phyloP scores from a whole-genome alignment of 2,888 invertebrate genomes.

The Taphrorychus bicolor region DNA sequence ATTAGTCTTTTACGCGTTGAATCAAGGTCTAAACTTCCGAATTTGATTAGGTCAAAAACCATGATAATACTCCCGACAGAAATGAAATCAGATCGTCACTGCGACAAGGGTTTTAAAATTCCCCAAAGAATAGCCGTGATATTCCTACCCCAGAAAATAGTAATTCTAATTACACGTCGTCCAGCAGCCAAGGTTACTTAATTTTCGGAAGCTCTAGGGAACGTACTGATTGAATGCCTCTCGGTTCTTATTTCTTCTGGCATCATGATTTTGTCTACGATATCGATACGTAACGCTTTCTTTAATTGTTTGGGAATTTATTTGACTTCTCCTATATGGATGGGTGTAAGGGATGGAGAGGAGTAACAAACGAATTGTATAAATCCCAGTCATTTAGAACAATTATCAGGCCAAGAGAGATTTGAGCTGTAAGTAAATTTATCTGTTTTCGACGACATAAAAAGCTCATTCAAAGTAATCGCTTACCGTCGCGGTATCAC shows the following conservation, averaged over 20 bases:
- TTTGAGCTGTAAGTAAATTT: background rate
- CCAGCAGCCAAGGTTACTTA: slow-evolving; percentile 40
- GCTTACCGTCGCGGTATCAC: slow-evolving; percentile 11
- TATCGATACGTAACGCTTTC: slow-evolving; percentile 24
- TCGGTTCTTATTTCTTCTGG: slow-evolving; percentile 35
- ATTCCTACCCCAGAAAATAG: slow-evolving; percentile 38
- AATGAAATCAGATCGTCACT: background rate
- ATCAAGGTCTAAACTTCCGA: background rate
- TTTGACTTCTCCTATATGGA: background rate
- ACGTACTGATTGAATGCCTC: slow-evolving; percentile 38
- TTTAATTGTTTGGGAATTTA: slow-evolving; percentile 13
- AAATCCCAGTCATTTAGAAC: background rate
- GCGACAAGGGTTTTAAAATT: slow-evolving; percentile 24
- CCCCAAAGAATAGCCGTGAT: slow-evolving; percentile 26
- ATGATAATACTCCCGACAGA: background rate
- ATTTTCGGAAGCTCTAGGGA: slow-evolving; percentile 35
- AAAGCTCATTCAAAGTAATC: background rate
- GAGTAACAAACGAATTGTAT: background rate
- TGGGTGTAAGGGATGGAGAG: background rate
- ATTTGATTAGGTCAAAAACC: background rate
- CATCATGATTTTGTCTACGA: slow-evolving; percentile 32
- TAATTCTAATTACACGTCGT: slow-evolving; percentile 40
- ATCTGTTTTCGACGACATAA: background rate
- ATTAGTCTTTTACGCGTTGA: background rate
- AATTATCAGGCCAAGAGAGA: too few relatives aligned